phyloP scores from a whole-genome alignment of 2,797 vertebrate genomes.

The Cyprinodon diabolis region DNA sequence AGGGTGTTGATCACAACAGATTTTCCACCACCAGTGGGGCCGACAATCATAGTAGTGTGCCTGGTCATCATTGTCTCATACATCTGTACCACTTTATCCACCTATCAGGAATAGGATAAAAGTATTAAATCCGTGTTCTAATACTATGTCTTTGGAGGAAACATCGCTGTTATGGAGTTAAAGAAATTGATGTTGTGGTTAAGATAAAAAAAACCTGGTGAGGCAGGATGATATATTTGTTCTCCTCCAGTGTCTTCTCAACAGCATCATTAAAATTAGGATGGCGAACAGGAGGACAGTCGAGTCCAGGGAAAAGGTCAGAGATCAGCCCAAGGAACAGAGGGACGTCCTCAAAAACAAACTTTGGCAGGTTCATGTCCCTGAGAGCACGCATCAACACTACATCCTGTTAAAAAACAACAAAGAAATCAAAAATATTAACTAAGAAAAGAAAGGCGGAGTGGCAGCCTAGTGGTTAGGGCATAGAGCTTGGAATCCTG shows the following conservation, averaged over 20 bases:
- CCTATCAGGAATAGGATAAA: conserved; percentile 72
- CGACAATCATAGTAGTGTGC: conserved; percentile 97
- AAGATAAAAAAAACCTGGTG: conserved; percentile 82
- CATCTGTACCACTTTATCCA: conserved; percentile 98
- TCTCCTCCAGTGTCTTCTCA: conserved; percentile 83
- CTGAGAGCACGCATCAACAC: conserved; percentile 95
- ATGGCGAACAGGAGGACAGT: conserved; percentile 92
- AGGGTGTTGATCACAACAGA: conserved; percentile 94
- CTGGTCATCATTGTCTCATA: conserved; percentile 98
- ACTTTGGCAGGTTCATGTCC: conserved; percentile 98
- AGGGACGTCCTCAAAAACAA: conserved; percentile 96
- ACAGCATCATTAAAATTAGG: conserved; percentile 91
- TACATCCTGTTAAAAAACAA: conserved; percentile 83
- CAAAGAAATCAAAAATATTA: background rate
- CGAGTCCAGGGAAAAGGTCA: conserved; percentile 93
- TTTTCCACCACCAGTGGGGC: conserved; percentile 96
- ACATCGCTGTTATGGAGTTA: background rate
- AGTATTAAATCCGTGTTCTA: conserved; percentile 1
- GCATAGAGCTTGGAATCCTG: too few species aligned
- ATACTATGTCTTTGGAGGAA: background rate
- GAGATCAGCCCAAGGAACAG: conserved; percentile 95
- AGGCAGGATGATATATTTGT: conserved; percentile 83
- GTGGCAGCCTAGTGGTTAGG: too few species aligned
- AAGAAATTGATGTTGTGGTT: background rate
- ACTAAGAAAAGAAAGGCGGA: too few species aligned